phyloP scores from a whole-genome alignment of 1,140 invertebrate genomes.

The Apis cerana region DNA sequence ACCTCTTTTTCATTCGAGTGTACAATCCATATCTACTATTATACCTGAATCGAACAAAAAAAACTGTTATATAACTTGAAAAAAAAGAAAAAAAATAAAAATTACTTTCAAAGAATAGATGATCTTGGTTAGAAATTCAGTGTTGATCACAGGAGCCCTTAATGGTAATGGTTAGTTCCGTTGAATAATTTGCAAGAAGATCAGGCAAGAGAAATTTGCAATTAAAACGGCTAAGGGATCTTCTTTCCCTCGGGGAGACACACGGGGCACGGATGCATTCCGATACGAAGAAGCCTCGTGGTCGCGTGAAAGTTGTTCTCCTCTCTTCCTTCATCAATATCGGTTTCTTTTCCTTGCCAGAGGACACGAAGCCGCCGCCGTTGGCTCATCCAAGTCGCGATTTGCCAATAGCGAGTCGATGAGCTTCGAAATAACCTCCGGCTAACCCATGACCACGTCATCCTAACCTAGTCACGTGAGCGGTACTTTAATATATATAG shows the following conservation, averaged over 20 bases:
- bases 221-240: constrained; percentile 31
- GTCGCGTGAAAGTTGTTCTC: constrained; percentile 73
- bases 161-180: constrained; percentile 26
- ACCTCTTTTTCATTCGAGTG: background rate
- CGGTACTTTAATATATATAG: background rate
- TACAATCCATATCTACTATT: background rate
- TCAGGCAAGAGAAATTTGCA: constrained; percentile 33
- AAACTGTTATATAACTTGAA: background rate
- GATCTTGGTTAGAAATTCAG: background rate
- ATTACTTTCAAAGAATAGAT: background rate
- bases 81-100: background rate
- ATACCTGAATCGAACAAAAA: background rate
- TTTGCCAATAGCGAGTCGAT: constrained; percentile 30
- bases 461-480: constrained; percentile 46
- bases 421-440: constrained; percentile 15
- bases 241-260: background rate
- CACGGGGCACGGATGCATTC: constrained; percentile 63
- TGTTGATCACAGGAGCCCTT: background rate
- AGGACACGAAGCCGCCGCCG: constrained; percentile 5
- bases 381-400: constrained; percentile 12
- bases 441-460: constrained; percentile 48
- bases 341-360: background rate
- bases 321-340: constrained; percentile 40
- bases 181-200: constrained; percentile 21
- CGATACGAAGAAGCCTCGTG: constrained; percentile 70